Percentiles rank a stretch among this genome's conserved stretches.
Evolutionary conservation across 2,888 invertebrate genomes (phyloP).

Genomic region (Rotaria socialis): DNA sequence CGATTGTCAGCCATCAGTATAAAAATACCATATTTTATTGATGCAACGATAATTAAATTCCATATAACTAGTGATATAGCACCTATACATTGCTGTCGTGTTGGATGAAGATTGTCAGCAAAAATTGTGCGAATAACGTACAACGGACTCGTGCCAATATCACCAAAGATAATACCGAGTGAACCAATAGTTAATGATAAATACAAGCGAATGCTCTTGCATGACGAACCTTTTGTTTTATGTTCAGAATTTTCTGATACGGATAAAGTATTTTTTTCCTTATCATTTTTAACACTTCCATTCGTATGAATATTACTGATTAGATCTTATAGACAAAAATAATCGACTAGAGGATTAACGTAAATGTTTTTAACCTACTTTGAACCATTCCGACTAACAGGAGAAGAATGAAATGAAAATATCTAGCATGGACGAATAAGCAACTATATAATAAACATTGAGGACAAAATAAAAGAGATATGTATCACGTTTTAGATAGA

Average conservation of each 20-base stretch:
- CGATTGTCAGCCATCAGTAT: conserved; percentile 35
- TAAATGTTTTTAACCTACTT: background rate
- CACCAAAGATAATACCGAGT: background rate
- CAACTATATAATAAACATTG: no score
- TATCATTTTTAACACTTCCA: background rate
- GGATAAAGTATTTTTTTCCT: background rate
- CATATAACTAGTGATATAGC: conserved; percentile 23
- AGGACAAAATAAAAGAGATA: no score
- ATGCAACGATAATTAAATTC: conserved; percentile 8
- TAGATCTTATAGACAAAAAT: background rate
- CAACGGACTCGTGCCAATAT: conserved; percentile 32
- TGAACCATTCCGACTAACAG: background rate
- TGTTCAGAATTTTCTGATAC: background rate
- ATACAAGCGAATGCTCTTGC: background rate
- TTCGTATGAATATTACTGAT: background rate
- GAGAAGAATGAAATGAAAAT: background rate
- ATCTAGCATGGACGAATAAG: background rate
- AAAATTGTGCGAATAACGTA: conserved; percentile 27
- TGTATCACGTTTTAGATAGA: no score
- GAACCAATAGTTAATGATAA: background rate
- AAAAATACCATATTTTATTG: conserved; percentile 1
- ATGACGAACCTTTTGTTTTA: background rate
- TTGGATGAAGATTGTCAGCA: background rate
- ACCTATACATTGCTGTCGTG: background rate
- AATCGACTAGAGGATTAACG: background rate